Evolutionary conservation across 92 coral and sea anemone species (phyloP).

Genomic region (Parazoanthus darwini): DNA sequence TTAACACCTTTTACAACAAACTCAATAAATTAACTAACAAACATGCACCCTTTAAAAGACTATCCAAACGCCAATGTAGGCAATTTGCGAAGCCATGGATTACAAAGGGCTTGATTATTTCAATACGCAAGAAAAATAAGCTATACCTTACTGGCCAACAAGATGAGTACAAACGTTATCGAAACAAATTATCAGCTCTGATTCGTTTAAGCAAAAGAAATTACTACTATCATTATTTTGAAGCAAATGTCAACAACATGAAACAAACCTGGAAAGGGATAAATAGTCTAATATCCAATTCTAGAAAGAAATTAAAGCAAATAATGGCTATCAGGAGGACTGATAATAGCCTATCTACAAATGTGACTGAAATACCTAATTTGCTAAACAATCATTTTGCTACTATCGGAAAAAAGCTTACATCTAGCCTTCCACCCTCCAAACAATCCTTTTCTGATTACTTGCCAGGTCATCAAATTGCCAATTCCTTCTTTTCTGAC

Average conservation of each 20-base stretch:
- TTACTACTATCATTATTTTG: conserved; percentile 30
- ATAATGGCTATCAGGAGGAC: not conserved
- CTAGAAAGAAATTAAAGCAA: not conserved
- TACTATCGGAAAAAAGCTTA: conserved; percentile 14
- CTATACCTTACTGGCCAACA: too few species aligned
- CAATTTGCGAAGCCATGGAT: too few species aligned
- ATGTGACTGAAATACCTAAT: conserved; percentile 25
- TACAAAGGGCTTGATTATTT: not conserved
- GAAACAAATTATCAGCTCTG: too few species aligned
- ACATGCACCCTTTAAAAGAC: too few species aligned
- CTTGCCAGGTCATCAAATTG: not conserved
- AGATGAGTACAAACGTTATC: too few species aligned
- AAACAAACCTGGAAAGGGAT: too few species aligned
- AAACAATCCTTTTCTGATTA: not conserved
- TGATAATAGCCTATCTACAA: not conserved
- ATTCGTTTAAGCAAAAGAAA: conserved; percentile 32
- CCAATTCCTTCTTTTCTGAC: conserved; percentile 12
- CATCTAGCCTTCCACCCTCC: conserved; percentile 21
- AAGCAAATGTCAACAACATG: not conserved
- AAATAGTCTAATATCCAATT: too few species aligned
- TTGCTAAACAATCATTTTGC: conserved; percentile 33
- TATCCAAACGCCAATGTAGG: too few species aligned
- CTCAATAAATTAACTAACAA: too few species aligned
- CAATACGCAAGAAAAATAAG: too few species aligned
- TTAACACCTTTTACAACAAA: too few species aligned